Evolutionary conservation across 2,113 vertebrate species (phyloP), one percentile per base, ranked within the genome.

Genomic region (Menidia beryllina): DNA sequence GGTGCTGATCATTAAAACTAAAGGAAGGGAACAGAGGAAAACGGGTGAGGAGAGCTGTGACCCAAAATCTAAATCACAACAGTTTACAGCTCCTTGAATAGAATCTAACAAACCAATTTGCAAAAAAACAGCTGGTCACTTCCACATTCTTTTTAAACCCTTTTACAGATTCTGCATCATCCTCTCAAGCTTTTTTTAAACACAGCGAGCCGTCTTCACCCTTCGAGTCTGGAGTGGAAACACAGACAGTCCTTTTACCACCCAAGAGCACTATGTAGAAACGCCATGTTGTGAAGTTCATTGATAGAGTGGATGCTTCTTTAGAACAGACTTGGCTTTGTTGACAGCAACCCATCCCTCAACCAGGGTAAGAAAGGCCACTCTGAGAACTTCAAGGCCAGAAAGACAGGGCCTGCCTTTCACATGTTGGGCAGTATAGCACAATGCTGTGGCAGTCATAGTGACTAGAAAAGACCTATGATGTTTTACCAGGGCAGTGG

Each of bases 241-340:
- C 60, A 78, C 73, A 77, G 83, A 65, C 81, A 15, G 62, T 75
- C 43, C 70, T 53, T 69, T 67, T 21, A 49, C 67, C 60, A 24
- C 55, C 75, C 77, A 23, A 67, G 63, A 75, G 36, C 0, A 14
- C 61, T 27, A 54, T 61, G 68, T 72, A 54, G 64, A 77, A 71
- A 70, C 71, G 30, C 60, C 77, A 81, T 71, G 72, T 60, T 82
- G 82, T 87, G 87, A 81, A 91, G 84, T 61, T 66, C 72, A 70
- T 77, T 71, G 86, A 89, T 90, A 79, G 82, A 89, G 83, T 83
- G 73, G 72, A 83, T 21, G 64, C 69, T 81, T 53, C 70, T 67
- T 69, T 20, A 61, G 77, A 85, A 93, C 90, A 92, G 85, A 73
- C 84, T 39, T 0, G 14, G 81, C 89, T 89, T 91, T 93, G 90